These are phyloP conservation scores for Diachrysia chrysitis DNA, from an alignment of 2,888 invertebrate species.

Conservation along the genomic window DNA sequence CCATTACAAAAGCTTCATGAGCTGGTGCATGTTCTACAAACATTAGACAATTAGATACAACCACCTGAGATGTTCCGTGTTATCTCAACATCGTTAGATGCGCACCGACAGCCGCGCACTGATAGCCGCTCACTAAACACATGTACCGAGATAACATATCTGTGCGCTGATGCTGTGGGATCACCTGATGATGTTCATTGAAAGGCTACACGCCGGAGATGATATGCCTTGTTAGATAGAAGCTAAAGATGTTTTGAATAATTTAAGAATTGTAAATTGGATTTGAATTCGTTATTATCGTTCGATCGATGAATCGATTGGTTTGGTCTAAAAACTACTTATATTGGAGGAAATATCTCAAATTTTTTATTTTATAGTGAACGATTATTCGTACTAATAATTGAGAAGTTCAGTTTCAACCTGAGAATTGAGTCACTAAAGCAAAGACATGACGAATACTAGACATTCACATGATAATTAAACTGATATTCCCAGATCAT, in stretches of 20 bases:
- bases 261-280: slow-evolving; percentile 24
- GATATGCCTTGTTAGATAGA: slow-evolving; percentile 14
- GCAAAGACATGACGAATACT: background rate
- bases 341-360: no score
- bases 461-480: background rate
- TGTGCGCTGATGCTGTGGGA: slow-evolving; percentile 26
- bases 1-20: background rate
- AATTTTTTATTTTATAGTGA: no score
- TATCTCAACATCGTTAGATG: slow-evolving; percentile 27
- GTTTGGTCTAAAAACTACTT: background rate
- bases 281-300: background rate
- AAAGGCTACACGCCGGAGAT: slow-evolving; percentile 27
- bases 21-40: background rate
- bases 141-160: slow-evolving; percentile 22
- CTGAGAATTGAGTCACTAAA: background rate
- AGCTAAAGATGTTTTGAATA: slow-evolving; percentile 22
- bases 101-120: slow-evolving; percentile 13
- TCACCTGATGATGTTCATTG: slow-evolving; percentile 36
- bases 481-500: slow-evolving; percentile 36
- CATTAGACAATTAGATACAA: background rate
- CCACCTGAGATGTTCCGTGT: background rate
- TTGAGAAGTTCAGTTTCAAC: background rate
- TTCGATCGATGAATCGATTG: no score
- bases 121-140: slow-evolving; percentile 24
- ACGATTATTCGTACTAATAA: background rate